A percentile compares a stretch with the other conserved stretches of the same genome.
These are phyloP conservation scores for Melitaea cinxia DNA, from an alignment of 1,140 invertebrate genomes.

Conservation along the genomic window DNA sequence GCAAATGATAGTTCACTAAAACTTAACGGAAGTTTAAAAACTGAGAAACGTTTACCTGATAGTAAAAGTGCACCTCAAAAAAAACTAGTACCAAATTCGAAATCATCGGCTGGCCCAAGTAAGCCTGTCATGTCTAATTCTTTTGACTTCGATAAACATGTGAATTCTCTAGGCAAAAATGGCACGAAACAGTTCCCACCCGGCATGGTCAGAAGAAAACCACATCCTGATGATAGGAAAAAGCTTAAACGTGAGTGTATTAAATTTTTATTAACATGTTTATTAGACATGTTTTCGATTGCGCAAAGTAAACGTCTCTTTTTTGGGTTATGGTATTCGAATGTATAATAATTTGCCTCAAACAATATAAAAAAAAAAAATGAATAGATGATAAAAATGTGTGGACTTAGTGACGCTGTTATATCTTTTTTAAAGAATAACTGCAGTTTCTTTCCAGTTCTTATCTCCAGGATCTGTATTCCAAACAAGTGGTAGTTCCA, in stretches of 20 bases:
- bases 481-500: too few species aligned
- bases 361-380: too few species aligned
- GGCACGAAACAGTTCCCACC: conserved; percentile 80
- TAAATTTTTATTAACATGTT: not conserved
- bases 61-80: conserved; percentile 45
- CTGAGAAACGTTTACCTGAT: conserved; percentile 49
- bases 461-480: too few species aligned
- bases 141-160: conserved; percentile 75
- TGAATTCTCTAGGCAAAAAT: conserved; percentile 63
- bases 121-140: conserved; percentile 56
- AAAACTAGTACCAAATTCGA: conserved; percentile 46
- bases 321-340: too few species aligned
- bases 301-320: too few species aligned
- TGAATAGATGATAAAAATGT: too few species aligned
- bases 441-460: too few species aligned
- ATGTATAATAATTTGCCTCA: too few species aligned
- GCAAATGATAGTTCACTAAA: conserved; percentile 47
- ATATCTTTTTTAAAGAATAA: too few species aligned
- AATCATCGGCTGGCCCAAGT: conserved; percentile 46
- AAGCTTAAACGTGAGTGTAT: conserved; percentile 71
- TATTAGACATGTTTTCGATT: too few species aligned
- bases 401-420: too few species aligned
- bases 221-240: conserved; percentile 58
- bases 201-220: conserved; percentile 71
- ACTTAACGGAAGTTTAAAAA: conserved; percentile 46